A percentile compares a stretch with the other conserved stretches of the same genome.
phyloP scores from a whole-genome alignment of 35 echinoderm and acorn worm species.

The Patiria miniata region DNA sequence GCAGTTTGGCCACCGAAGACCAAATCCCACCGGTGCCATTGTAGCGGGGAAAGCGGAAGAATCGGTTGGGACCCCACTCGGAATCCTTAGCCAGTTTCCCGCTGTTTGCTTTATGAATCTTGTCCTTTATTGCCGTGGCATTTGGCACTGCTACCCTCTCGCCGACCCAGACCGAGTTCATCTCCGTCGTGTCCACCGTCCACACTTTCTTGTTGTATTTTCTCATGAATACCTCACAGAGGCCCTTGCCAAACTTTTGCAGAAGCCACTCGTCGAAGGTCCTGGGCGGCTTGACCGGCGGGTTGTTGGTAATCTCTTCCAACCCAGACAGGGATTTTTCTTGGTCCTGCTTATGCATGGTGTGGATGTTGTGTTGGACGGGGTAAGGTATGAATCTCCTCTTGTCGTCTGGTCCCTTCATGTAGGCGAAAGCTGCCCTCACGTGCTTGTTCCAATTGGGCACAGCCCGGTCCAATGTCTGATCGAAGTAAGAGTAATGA shows the following conservation, averaged over 20 bases:
- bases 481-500: slow-evolving; percentile 41
- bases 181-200: slow-evolving; percentile 33
- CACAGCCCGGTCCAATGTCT: slow-evolving; percentile 23
- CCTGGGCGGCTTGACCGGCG: neutral
- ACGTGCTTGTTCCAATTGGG: slow-evolving; percentile 43
- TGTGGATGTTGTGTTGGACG: slow-evolving; percentile 42
- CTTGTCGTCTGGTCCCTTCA: slow-evolving; percentile 34
- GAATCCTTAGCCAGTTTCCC: neutral
- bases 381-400: slow-evolving; percentile 44
- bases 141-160: slow-evolving; percentile 35
- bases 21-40: slow-evolving; percentile 49
- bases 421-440: slow-evolving; percentile 49
- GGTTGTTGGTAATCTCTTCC: slow-evolving; percentile 11
- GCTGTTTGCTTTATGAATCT: neutral
- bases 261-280: slow-evolving; percentile 56
- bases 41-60: slow-evolving; percentile 40
- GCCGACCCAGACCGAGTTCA: slow-evolving; percentile 50
- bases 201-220: slow-evolving; percentile 57
- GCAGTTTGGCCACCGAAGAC: slow-evolving; percentile 33
- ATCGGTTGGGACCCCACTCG: slow-evolving; percentile 43
- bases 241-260: slow-evolving; percentile 23
- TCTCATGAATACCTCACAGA: slow-evolving; percentile 48
- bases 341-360: slow-evolving; percentile 28
- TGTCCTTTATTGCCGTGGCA: neutral
- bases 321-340: slow-evolving; percentile 29